Conservation (phyloP, 2,888 invertebrate genomes). For the Melinopterus prodromus region DNA sequence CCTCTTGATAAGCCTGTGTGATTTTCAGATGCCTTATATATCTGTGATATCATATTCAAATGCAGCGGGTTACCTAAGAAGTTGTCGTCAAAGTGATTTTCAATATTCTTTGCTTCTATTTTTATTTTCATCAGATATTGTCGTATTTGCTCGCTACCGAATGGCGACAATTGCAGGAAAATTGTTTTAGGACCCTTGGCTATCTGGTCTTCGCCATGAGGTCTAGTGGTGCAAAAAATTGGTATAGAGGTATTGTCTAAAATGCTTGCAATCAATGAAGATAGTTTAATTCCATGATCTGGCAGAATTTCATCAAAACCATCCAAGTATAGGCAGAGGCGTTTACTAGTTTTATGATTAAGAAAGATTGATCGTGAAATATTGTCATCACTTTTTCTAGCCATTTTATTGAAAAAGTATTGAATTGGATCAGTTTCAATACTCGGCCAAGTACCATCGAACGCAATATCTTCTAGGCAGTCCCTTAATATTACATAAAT, state of each 20-base stretch:
- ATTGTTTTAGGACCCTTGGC: background rate
- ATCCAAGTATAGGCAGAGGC: background rate
- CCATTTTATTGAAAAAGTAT: background rate
- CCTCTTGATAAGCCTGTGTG: background rate
- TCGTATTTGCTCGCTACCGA: background rate
- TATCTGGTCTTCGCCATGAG: background rate
- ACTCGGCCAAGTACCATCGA: background rate
- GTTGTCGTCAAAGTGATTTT: background rate
- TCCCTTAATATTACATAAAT: background rate
- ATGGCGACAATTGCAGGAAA: background rate
- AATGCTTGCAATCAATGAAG: background rate
- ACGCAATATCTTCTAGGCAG: background rate
- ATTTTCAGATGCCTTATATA: background rate
- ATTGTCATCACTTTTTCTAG: background rate
- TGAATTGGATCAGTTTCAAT: background rate
- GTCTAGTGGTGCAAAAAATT: background rate
- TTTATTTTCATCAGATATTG: background rate
- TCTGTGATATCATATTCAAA: background rate
- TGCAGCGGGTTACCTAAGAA: background rate
- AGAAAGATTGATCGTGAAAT: background rate
- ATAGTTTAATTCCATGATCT: background rate
- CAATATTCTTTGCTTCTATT: background rate
- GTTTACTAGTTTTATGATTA: background rate
- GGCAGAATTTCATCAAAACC: background rate
- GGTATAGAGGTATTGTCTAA: background rate